These are phyloP conservation scores for Morelia viridis DNA, from an alignment of 2,797 vertebrate genomes.

Conservation along the genomic window DNA sequence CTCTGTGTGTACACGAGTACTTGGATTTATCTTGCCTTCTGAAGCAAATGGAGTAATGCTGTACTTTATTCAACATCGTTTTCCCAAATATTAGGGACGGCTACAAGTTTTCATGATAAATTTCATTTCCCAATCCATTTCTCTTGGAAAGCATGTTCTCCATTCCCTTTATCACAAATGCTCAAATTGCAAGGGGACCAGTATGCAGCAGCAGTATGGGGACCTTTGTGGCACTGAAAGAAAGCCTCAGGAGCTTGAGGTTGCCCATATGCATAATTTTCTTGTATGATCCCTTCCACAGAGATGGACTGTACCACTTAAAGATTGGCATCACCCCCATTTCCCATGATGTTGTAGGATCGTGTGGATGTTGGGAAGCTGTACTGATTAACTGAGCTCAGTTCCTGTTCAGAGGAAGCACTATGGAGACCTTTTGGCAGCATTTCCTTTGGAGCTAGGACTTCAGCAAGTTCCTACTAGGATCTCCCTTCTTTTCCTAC, in stretches of 20 bases:
- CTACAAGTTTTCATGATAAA: not conserved
- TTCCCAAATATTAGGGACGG: not conserved
- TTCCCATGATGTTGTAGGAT: not conserved
- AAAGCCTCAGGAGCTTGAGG: not conserved
- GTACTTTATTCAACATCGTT: not conserved
- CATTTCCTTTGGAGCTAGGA: not conserved
- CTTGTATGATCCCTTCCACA: not conserved
- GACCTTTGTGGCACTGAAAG: not conserved
- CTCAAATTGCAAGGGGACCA: not conserved
- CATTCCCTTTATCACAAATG: not conserved
- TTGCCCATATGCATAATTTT: not conserved
- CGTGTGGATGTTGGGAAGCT: not conserved
- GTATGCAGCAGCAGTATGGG: not conserved
- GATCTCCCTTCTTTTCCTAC: not conserved
- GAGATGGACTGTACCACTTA: not conserved
- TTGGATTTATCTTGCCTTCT: not conserved
- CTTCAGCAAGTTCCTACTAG: not conserved
- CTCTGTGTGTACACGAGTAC: not conserved
- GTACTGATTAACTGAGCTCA: not conserved
- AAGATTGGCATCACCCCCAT: not conserved
- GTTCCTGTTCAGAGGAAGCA: not conserved
- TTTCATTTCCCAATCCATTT: not conserved
- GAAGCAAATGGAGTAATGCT: not conserved
- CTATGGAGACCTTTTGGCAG: not conserved
- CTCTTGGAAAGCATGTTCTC: not conserved